These are phyloP conservation scores for Aquatica leii DNA, from an alignment of 2,888 invertebrate genomes.

Conservation along the genomic window DNA sequence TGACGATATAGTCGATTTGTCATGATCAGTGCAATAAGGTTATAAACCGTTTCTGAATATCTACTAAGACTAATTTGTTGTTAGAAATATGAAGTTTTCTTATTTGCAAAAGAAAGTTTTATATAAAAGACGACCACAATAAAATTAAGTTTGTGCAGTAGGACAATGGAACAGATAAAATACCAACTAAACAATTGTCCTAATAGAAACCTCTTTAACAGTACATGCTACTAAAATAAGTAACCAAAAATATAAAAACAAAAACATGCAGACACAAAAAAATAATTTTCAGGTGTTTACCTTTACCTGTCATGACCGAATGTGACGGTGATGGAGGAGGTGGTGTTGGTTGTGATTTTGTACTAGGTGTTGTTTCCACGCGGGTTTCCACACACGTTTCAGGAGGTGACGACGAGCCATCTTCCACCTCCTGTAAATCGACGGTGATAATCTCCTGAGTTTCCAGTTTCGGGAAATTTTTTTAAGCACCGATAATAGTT, in stretches of 20 bases:
- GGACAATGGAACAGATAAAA: too few relatives aligned
- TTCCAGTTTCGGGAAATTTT: conserved; percentile 54
- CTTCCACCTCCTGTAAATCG: conserved; percentile 59
- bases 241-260: not conserved
- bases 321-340: conserved; percentile 57
- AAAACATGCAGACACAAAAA: conserved; percentile 20
- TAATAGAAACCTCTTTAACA: too few relatives aligned
- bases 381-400: conserved; percentile 47
- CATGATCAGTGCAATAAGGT: too few relatives aligned
- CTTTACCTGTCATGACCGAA: conserved; percentile 61
- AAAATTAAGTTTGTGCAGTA: too few relatives aligned
- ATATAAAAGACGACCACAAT: too few relatives aligned
- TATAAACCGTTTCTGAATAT: too few relatives aligned
- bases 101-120: too few relatives aligned
- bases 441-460: conserved; percentile 56
- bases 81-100: too few relatives aligned
- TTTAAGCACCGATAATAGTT: not conserved
- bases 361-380: conserved; percentile 47
- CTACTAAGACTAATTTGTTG: too few relatives aligned
- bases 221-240: too few relatives aligned
- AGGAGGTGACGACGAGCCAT: conserved; percentile 53
- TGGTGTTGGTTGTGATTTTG: conserved; percentile 47
- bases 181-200: too few relatives aligned
- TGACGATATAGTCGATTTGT: too few relatives aligned
- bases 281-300: conserved; percentile 36